These are phyloP conservation scores for Agapornis roseicollis DNA, from an alignment of 2,113 vertebrate species.

Conservation along the genomic window DNA sequence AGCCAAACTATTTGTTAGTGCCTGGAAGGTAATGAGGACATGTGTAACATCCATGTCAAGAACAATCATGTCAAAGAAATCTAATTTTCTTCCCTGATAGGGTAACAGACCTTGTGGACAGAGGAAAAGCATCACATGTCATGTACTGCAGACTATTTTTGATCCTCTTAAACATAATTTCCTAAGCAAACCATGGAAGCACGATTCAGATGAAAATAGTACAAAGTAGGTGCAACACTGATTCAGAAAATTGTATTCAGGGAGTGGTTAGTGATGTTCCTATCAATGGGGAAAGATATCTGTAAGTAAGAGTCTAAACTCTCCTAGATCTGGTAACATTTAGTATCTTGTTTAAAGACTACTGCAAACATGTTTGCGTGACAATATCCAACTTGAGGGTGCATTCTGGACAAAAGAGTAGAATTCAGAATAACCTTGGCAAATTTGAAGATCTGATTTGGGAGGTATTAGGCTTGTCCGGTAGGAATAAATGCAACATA, in stretches of 20 bases:
- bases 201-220: background rate
- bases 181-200: background rate
- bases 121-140: constrained; percentile 21
- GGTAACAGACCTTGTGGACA: constrained; percentile 21
- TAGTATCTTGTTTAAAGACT: background rate
- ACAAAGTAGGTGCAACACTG: background rate
- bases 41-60: constrained; percentile 41
- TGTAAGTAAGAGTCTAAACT: background rate
- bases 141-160: background rate
- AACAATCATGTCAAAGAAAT: constrained; percentile 39
- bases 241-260: background rate
- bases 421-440: background rate
- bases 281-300: background rate
- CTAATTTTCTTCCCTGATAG: constrained; percentile 33
- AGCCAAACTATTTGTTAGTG: background rate
- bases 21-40: constrained; percentile 24
- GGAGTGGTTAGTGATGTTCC: background rate
- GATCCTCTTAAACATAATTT: constrained; percentile 1
- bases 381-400: background rate
- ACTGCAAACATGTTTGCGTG: background rate
- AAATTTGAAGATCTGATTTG: background rate
- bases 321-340: background rate
- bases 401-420: background rate
- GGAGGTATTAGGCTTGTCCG: background rate
- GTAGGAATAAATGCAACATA: background rate